Evolutionary conservation across 2,113 vertebrate species (phyloP).

Genomic region (Notiomystis cincta): DNA sequence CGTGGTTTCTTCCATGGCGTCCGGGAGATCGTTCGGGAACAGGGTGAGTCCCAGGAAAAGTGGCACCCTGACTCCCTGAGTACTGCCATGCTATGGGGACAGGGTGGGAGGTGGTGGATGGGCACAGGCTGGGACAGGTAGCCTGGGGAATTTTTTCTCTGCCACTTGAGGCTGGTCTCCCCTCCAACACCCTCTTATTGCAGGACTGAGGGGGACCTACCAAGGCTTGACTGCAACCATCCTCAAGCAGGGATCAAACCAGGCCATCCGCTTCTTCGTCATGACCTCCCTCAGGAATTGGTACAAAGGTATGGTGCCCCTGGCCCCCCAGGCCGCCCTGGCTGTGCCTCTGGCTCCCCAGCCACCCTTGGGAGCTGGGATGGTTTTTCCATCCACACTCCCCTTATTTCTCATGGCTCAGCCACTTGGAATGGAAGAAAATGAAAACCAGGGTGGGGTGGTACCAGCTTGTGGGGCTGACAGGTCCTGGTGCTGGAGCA

Average conservation of each 20-base stretch:
- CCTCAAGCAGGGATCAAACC: constrained; percentile 95
- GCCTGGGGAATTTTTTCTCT: not conserved
- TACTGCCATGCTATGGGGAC: rapidly evolving
- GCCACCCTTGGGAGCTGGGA: not conserved
- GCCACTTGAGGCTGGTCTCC: not conserved
- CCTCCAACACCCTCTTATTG: not conserved
- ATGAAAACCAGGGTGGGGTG: not conserved
- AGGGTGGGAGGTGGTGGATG: rapidly evolving
- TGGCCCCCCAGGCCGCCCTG: rapidly evolving
- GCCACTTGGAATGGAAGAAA: not conserved
- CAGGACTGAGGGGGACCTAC: constrained; percentile 90
- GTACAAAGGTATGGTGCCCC: constrained; percentile 83
- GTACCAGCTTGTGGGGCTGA: not conserved
- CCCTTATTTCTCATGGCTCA: not conserved
- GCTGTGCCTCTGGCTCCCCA: not conserved
- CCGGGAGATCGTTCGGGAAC: constrained; percentile 83
- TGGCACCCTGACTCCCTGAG: not conserved
- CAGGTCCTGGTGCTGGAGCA: not conserved
- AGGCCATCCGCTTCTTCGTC: constrained; percentile 93
- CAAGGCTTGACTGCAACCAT: constrained; percentile 91
- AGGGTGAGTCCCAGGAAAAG: constrained; percentile 72
- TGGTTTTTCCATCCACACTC: not conserved
- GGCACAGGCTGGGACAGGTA: not conserved
- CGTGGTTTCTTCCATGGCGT: constrained; percentile 91
- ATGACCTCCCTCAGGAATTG: constrained; percentile 96